These are phyloP conservation scores for Aphelenchoides besseyi DNA, from an alignment of 1,140 invertebrate species.

Conservation along the genomic window DNA sequence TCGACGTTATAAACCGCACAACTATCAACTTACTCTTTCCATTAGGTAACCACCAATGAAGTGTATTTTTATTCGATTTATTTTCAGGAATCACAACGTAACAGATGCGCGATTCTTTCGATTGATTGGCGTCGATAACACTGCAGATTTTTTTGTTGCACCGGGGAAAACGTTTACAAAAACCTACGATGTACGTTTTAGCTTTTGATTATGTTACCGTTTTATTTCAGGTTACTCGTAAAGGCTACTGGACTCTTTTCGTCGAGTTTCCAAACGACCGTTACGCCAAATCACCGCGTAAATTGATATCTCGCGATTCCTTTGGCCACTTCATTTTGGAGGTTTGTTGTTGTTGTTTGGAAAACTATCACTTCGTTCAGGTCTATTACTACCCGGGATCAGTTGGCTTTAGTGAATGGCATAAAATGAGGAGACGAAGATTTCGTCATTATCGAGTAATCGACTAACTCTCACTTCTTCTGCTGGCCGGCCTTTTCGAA, in stretches of 20 bases:
- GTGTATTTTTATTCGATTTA: constrained; percentile 4
- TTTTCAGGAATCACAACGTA: constrained; percentile 59
- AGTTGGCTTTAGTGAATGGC: constrained; percentile 60
- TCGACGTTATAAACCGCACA: constrained; percentile 29
- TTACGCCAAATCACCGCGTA: constrained; percentile 59
- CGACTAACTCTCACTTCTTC: constrained; percentile 6
- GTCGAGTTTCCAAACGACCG: constrained; percentile 59
- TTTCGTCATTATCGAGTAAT: constrained; percentile 21
- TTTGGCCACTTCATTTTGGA: constrained; percentile 62
- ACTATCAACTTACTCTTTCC: constrained; percentile 36
- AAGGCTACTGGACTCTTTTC: constrained; percentile 61
- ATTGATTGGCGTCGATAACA: constrained; percentile 59
- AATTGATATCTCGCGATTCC: constrained; percentile 59
- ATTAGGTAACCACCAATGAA: too few relatives aligned
- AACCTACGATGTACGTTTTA: constrained; percentile 50
- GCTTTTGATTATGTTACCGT: not conserved
- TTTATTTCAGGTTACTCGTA: constrained; percentile 52
- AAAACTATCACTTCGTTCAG: constrained; percentile 34
- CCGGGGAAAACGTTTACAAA: constrained; percentile 61
- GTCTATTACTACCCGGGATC: constrained; percentile 56
- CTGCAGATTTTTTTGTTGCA: constrained; percentile 57
- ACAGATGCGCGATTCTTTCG: constrained; percentile 61
- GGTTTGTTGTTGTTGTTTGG: constrained; percentile 28
- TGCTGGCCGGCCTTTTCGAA: too few relatives aligned
- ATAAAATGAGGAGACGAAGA: constrained; percentile 48